Base-by-base conservation (phyloP, 2,888 invertebrate genomes). In the Idaea straminata region DNA sequence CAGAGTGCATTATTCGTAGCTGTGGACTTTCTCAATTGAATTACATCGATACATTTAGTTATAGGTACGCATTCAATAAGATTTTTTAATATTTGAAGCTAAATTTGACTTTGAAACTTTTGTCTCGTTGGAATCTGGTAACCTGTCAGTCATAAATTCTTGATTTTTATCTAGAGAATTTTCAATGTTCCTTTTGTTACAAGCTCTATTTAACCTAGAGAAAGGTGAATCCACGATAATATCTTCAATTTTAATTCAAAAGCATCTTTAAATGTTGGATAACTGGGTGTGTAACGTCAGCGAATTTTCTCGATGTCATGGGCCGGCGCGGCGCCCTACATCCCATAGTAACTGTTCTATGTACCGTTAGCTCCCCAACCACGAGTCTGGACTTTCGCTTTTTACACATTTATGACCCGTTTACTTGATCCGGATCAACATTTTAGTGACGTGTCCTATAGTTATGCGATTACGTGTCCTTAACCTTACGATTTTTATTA, bases 221-320 rank as follows among this genome's bases (percentile, higher is more conserved):
- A 59, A 47, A 47, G 10, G 47, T 10, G 47, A 47, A 47, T 47
- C 7, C 7, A 47, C 13, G 10, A 6, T 47, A 47, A 47, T 7
- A 47, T 47, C 47, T 47, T 47, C 10, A 47, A 47, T 47, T 47
- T 47, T 47, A 6, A 47, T 10, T 47, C 6, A 7, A 16, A 5
- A 34, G 15, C 15, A 4, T 5, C 2, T 13, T 71, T 74, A 73
- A 70, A 72, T 67, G n/a, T 67, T 59, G n/a, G 35, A 7, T 65
- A 72, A 47, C 62, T 47, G 47, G 36, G 13, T 13, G 62, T 66
- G 67, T 61, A 74, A 75, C 74, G 76, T 78, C 74, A 77, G 72
- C 76, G 89, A 90, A 90, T 72, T 78, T 91, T 90, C 90, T 91
- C 83, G 89, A 88, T 71, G 75, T 68, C 62, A 75, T 78, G 74